Percentiles rank a stretch among this genome's conserved stretches.
phyloP scores from a whole-genome alignment of 2,113 vertebrate species.

The Axis porcinus region DNA sequence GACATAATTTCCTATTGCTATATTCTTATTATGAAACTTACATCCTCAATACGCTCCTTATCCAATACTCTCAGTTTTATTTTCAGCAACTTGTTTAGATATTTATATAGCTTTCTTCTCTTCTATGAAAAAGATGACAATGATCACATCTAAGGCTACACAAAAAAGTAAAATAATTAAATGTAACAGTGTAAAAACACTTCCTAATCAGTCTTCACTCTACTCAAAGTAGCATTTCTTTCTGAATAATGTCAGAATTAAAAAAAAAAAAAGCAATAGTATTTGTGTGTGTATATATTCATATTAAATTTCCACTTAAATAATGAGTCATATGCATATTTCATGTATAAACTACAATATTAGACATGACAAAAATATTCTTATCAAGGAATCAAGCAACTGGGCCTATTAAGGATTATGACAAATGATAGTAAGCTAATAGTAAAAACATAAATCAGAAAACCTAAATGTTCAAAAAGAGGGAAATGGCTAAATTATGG shows the following conservation, averaged over 20 bases:
- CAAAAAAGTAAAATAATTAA: not conserved
- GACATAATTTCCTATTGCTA: not conserved
- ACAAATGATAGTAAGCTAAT: not conserved
- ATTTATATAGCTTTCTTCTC: not conserved
- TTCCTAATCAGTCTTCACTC: not conserved
- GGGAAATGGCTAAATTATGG: not conserved
- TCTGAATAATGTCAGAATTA: not conserved
- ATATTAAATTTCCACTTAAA: not conserved
- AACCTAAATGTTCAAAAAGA: not conserved
- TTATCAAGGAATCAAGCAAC: not conserved
- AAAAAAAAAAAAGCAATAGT: not conserved
- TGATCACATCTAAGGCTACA: not conserved
- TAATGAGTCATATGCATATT: not conserved
- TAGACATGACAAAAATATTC: not conserved
- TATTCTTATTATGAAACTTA: not conserved
- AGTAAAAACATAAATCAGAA: not conserved
- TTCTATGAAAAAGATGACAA: not conserved
- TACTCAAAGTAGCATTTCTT: not conserved
- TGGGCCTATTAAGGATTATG: not conserved
- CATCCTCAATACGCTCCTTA: not conserved
- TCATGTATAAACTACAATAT: not conserved
- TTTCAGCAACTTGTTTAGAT: not conserved
- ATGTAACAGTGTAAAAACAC: not conserved
- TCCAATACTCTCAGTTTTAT: not conserved
- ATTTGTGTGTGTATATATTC: not conserved